Evolutionary conservation across 2,888 invertebrate species (phyloP).

Genomic region (Drosophila borealis): DNA sequence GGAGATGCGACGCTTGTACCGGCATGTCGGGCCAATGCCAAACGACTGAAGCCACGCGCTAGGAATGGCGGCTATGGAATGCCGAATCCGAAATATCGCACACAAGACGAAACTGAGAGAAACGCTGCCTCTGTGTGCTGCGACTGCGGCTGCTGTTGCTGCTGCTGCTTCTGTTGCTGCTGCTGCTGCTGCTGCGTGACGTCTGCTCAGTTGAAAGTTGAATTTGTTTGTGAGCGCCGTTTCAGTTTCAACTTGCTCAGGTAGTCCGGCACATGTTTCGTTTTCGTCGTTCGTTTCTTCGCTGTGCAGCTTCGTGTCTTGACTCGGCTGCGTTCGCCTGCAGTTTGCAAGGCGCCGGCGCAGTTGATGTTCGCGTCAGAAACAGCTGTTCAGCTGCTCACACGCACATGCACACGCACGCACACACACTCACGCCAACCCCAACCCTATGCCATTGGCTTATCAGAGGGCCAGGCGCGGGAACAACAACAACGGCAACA

Average conservation of each 20-base stretch:
- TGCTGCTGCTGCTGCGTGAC: conserved; percentile 45
- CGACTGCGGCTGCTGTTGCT: conserved; percentile 18
- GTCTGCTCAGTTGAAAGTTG: conserved; percentile 72
- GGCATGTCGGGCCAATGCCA: conserved; percentile 75
- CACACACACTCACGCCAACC: conserved; percentile 12
- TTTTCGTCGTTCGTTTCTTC: conserved; percentile 18
- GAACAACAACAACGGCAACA: conserved; percentile 39
- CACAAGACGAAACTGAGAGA: conserved; percentile 33
- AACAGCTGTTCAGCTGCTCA: conserved; percentile 70
- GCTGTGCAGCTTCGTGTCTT: conserved; percentile 23
- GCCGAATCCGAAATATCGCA: conserved; percentile 38
- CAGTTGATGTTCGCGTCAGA: conserved; percentile 60
- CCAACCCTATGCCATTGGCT: conserved; percentile 27
- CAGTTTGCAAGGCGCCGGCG: conserved; percentile 68
- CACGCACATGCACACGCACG: conserved; percentile 15
- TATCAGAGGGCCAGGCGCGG: conserved; percentile 36
- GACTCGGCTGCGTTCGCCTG: conserved; percentile 51
- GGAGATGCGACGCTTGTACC: conserved; percentile 61
- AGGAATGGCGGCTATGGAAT: conserved; percentile 50
- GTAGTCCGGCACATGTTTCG: conserved; percentile 52
- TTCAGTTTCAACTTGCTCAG: conserved; percentile 56
- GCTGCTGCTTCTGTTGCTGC: conserved; percentile 13
- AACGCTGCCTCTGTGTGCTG: conserved; percentile 12
- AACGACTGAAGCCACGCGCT: conserved; percentile 64
- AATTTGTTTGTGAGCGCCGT: conserved; percentile 68